These are phyloP conservation scores for Parotia lawesii DNA, from an alignment of 2,113 vertebrate genomes.

Conservation along the genomic window DNA sequence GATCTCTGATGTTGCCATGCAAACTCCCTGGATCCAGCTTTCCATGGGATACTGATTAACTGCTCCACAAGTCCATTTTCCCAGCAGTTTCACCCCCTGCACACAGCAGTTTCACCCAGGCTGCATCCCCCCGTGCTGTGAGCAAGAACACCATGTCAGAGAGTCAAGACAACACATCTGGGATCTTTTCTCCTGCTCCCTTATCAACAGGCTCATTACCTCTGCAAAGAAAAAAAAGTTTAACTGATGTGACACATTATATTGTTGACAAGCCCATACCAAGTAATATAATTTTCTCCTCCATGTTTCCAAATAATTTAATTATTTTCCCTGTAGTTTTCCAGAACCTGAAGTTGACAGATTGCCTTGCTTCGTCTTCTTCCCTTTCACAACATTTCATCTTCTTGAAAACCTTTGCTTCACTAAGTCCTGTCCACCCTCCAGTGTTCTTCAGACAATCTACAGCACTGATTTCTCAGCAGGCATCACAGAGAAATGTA, in stretches of 20 bases:
- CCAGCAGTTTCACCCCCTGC: background rate
- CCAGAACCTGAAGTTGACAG: conserved; percentile 34
- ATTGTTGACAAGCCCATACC: conserved; percentile 45
- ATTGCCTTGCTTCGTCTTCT: background rate
- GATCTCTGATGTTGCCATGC: background rate
- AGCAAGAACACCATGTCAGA: background rate
- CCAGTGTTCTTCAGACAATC: background rate
- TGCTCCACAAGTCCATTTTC: background rate
- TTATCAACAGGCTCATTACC: background rate
- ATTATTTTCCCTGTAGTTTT: conserved; percentile 54
- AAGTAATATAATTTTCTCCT: conserved; percentile 49
- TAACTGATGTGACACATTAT: conserved; percentile 44
- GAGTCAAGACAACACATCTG: background rate
- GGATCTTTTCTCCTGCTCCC: background rate
- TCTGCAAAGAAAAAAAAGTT: background rate
- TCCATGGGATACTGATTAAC: background rate
- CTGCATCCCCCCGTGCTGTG: fast-evolving
- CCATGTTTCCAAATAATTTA: conserved; percentile 30
- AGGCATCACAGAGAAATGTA: background rate
- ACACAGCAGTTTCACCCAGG: background rate
- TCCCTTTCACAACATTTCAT: background rate
- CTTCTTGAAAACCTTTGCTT: background rate
- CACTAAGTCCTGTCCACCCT: background rate
- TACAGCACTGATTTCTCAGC: background rate
- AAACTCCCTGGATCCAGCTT: background rate